Evolutionary conservation across 2,888 invertebrate species (phyloP).

Genomic region (Coelogynopora nodosa): DNA sequence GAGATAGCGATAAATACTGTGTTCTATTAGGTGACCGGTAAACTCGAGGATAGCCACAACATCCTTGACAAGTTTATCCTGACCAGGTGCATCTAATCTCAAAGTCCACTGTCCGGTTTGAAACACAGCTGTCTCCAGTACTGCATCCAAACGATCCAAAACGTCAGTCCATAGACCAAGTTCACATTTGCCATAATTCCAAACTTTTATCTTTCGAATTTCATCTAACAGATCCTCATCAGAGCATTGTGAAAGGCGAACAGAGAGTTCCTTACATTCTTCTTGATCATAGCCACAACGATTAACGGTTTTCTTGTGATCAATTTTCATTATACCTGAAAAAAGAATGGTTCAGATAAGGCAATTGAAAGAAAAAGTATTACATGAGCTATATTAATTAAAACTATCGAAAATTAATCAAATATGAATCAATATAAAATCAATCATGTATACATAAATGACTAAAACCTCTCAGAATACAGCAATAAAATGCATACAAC

Average conservation of each 20-base stretch:
- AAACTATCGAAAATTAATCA: too few species aligned
- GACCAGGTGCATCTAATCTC: conserved; percentile 71
- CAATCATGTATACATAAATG: too few species aligned
- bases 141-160: conserved; percentile 69
- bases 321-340: conserved; percentile 45
- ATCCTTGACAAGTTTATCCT: conserved; percentile 58
- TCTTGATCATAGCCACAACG: conserved; percentile 54
- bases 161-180: conserved; percentile 81
- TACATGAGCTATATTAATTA: too few species aligned
- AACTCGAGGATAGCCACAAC: conserved; percentile 67
- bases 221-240: conserved; percentile 69
- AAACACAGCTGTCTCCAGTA: conserved; percentile 69
- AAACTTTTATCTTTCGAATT: conserved; percentile 72
- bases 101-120: conserved; percentile 67
- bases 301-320: conserved; percentile 45
- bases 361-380: too few species aligned
- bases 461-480: too few species aligned
- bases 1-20: conserved; percentile 78
- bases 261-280: conserved; percentile 75
- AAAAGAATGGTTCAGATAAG: too few species aligned
- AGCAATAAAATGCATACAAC: too few species aligned
- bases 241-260: conserved; percentile 69
- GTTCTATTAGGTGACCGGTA: conserved; percentile 77
- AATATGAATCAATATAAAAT: too few species aligned
- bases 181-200: conserved; percentile 82